Base-by-base conservation (phyloP, 1,140 invertebrate genomes). In the Caenorhabditis briggsae region DNA sequence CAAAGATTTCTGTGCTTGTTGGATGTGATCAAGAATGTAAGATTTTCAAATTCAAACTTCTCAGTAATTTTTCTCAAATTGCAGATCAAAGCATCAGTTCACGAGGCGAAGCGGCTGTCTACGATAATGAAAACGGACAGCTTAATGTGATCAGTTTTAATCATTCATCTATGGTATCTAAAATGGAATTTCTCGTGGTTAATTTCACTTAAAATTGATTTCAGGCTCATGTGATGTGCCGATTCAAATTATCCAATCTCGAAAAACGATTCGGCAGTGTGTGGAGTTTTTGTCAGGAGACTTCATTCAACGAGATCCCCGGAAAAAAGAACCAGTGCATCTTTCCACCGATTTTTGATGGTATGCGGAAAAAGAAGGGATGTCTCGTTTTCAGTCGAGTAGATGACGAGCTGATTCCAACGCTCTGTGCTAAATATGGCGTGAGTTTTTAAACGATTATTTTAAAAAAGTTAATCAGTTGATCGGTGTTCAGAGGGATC, bases 211-310 rank as follows among this genome's bases (percentile, higher is more conserved):
- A 11, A 12, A 50, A 16, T 50, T 53, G 11, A 53, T 78, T 78
- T 41, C 20, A 70, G 64, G 56, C 16, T 56, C 84, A 84, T 25
- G 14, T 50, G 9, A 61, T 85, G 61, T 85, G 84, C 33, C 61
- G 65, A 7, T 85, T 74, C 55, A 65, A 85, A 48, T 41, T 85
- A 23, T 9, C 50, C 0, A 25, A 55, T 18, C 41, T 85, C 5
- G 58, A 85, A 16, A 70, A 85, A 74, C 46, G 58, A 18, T 70
- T 85, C 48, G 48, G n/a, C n/a, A 55, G 16, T 25, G 50, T 85
- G 3, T 85, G 84, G 84, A 55, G 33, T 14, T 56, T 48, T 20
- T 85, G 84, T 23, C 84, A 85, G 43, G 55, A 70, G 18, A 65
- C 65, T 5, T 56, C 46, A n/a, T 55, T 85, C 12, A 53, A 46